Base-by-base conservation (phyloP, 2,797 vertebrate genomes). In the Gorsachius magnificus region DNA sequence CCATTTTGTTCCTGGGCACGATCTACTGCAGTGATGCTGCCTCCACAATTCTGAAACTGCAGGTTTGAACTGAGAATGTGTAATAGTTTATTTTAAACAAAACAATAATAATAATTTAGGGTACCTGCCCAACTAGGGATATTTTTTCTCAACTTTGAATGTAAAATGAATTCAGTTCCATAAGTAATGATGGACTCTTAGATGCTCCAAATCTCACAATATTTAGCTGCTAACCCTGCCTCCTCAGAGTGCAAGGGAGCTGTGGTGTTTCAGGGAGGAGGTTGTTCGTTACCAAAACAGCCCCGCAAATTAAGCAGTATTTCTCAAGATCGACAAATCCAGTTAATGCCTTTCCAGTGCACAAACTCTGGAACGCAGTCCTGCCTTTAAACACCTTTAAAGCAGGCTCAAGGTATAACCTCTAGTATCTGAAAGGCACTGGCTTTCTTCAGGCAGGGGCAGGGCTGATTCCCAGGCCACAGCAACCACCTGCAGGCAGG, bases 221-320 rank as follows among this genome's bases (percentile, higher is more conserved):
- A 35, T 46, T 72, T 54, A 50, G 38, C 3, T 2, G 13, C 36
- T 46, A 5, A 10, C 50, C 50, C 36, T 65, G 20, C 16, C 69
- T 31, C 53, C 45, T 6, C 4, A 5, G 33, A 46, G 15, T 1
- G 26, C 26, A 29, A 43, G 21, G 12, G 5, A 89, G 31, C 28
- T 29, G 14, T 26, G 38, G 22, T 1, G 1, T 31, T 82, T 58
- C 53, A 48, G 0, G 0, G 7, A 28, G 2, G 9, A 38, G 3
- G 6, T 5, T 63, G 9, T 12, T 85, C 8, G 83, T 10, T 63
- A 28, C 33, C 41, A 54, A 83, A 89, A 64, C 22, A 88, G 28
- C 16, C 29, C 14, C 3, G 2, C 12, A 81, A 45, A 56, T 25
- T 6, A 3, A 58, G 24, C 4, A 8, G 14, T 13, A 25, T 60